A percentile compares a stretch with the other conserved stretches of the same genome.
Evolutionary conservation across 2,888 invertebrate species (phyloP).

Genomic region (Drosophila mimica): DNA sequence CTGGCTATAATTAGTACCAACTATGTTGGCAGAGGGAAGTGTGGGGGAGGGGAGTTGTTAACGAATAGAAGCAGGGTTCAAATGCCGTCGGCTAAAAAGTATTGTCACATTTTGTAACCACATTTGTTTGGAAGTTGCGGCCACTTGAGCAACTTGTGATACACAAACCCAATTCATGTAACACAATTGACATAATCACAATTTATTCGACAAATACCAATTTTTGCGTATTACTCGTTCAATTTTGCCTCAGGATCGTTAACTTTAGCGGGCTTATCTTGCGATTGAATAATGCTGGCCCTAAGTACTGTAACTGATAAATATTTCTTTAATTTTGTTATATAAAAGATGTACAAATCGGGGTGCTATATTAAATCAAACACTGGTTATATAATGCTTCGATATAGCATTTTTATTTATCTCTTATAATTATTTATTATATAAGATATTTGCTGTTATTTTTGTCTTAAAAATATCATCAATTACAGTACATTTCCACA

Average conservation of each 20-base stretch:
- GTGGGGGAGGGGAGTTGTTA: conserved; percentile 6
- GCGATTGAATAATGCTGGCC: background rate
- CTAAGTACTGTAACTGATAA: background rate
- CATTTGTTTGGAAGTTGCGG: background rate
- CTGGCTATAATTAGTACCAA: conserved; percentile 26
- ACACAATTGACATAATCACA: background rate
- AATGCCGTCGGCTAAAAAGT: conserved; percentile 30
- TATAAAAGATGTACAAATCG: background rate
- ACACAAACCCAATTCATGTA: background rate
- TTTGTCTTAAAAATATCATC: too few relatives aligned
- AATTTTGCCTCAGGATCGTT: background rate
- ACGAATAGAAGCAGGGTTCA: background rate
- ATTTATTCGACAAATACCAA: background rate
- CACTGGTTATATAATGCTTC: background rate
- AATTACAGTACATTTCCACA: too few relatives aligned
- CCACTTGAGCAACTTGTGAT: background rate
- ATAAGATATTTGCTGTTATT: too few relatives aligned
- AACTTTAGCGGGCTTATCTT: background rate
- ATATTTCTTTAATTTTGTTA: background rate
- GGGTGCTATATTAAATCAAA: background rate
- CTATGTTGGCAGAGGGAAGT: fast-evolving
- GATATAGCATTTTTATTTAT: background rate
- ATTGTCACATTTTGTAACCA: background rate
- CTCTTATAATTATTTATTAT: too few relatives aligned
- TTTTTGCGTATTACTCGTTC: background rate